These are phyloP conservation scores for Lamellibrachia satsuma DNA, from an alignment of 2,888 invertebrate genomes.

Conservation along the genomic window DNA sequence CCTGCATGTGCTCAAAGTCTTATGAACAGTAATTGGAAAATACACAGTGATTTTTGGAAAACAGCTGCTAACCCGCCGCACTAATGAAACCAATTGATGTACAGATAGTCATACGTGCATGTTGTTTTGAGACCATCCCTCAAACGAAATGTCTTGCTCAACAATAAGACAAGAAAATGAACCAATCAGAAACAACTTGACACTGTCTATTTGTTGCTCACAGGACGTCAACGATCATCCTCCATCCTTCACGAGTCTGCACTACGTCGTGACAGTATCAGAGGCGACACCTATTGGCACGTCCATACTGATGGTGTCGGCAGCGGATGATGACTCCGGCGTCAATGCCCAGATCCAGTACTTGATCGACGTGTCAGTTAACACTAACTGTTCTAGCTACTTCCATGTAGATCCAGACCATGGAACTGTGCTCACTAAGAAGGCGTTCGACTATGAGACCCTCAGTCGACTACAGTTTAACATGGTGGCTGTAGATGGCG, in stretches of 20 bases:
- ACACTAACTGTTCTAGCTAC: slow-evolving; percentile 64
- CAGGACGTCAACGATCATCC: slow-evolving; percentile 69
- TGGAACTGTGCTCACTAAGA: slow-evolving; percentile 79
- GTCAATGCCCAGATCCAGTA: slow-evolving; percentile 72
- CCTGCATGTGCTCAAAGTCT: too few relatives aligned
- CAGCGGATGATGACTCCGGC: slow-evolving; percentile 59
- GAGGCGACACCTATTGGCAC: slow-evolving; percentile 63
- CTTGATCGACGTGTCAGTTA: slow-evolving; percentile 69
- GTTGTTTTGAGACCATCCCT: too few relatives aligned
- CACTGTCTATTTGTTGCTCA: slow-evolving; percentile 59
- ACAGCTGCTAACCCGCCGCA: background rate
- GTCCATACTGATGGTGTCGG: slow-evolving; percentile 57
- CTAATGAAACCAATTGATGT: too few relatives aligned
- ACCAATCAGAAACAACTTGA: background rate
- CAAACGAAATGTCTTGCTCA: too few relatives aligned
- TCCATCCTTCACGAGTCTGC: slow-evolving; percentile 55
- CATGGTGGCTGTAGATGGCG: slow-evolving; percentile 83
- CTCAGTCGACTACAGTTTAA: slow-evolving; percentile 78
- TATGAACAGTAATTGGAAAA: too few relatives aligned
- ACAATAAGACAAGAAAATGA: too few relatives aligned
- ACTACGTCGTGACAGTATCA: slow-evolving; percentile 57
- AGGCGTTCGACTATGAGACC: slow-evolving; percentile 55
- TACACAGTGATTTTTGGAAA: too few relatives aligned
- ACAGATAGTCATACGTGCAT: too few relatives aligned
- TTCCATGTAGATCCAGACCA: slow-evolving; percentile 82